Conservation (phyloP, 1,140 invertebrate genomes). For the Bombus waltoni region DNA sequence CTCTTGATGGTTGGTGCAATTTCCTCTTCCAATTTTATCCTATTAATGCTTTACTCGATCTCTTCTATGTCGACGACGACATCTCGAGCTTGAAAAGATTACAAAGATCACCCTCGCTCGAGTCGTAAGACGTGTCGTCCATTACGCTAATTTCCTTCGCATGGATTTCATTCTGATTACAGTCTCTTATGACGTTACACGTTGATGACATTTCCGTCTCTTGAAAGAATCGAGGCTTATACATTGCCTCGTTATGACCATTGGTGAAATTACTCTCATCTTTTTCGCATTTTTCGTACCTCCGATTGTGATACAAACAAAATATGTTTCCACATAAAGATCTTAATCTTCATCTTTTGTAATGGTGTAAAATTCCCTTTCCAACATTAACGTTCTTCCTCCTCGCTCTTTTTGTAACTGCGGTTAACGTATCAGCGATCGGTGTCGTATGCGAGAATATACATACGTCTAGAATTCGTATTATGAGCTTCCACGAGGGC, state of each 20-base stretch:
- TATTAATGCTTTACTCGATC: constrained; percentile 68
- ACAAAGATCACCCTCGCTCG: constrained; percentile 61
- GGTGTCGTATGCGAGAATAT: constrained; percentile 62
- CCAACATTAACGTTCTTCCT: neutral
- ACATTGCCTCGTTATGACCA: neutral
- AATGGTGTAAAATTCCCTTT: no score
- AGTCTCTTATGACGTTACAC: neutral
- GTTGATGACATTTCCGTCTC: constrained; percentile 1
- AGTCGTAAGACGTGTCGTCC: constrained; percentile 44
- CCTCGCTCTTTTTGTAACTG: constrained; percentile 44
- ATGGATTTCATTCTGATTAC: constrained; percentile 45
- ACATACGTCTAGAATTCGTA: constrained; percentile 63
- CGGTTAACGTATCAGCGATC: constrained; percentile 31
- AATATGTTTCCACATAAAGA: no score
- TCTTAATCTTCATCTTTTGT: no score
- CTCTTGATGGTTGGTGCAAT: constrained; percentile 59
- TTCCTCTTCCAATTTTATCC: constrained; percentile 69
- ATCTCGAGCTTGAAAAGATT: constrained; percentile 70
- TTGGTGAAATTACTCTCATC: no score
- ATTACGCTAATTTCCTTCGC: constrained; percentile 23
- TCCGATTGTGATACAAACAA: neutral
- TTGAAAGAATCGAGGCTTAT: neutral
- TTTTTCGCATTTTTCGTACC: neutral
- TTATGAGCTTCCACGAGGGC: constrained; percentile 71
- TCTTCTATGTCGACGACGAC: constrained; percentile 53